A percentile compares a stretch with the other conserved stretches of the same genome.
Conservation (phyloP, 2,797 vertebrate species). For the Chelon auratus region DNA sequence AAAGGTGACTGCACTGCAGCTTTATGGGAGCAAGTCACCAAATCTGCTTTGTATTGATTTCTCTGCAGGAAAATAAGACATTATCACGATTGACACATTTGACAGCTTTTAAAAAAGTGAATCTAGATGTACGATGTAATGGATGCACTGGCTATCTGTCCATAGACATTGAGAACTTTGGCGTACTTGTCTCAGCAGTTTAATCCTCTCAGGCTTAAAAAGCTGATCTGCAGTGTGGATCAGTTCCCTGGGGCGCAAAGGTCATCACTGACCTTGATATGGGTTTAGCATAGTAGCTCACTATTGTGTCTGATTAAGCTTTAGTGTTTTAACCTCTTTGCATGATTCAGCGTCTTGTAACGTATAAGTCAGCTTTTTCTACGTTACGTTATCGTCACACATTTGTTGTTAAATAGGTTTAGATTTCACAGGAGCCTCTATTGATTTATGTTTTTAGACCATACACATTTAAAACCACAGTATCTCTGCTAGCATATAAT, state of each 20-base stretch:
- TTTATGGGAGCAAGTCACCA: conserved; percentile 6
- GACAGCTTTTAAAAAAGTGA: neutral
- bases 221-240: conserved; percentile 61
- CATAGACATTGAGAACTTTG: conserved; percentile 21
- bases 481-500: neutral
- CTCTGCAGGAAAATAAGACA: conserved; percentile 7
- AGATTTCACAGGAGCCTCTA: neutral
- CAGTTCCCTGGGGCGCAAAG: conserved; percentile 56
- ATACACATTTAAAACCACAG: neutral
- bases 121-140: neutral
- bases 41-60: conserved; percentile 15
- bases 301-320: conserved; percentile 5
- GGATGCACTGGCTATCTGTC: conserved; percentile 14
- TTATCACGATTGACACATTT: neutral
- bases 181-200: conserved; percentile 31
- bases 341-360: no score
- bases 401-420: neutral
- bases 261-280: conserved; percentile 51
- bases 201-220: conserved; percentile 65
- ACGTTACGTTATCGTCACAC: no score
- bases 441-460: neutral
- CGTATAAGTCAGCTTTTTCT: no score
- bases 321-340: conserved; percentile 1
- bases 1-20: conserved; percentile 26
- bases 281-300: conserved; percentile 11